A percentile compares a stretch with the other conserved stretches of the same genome.
These are phyloP conservation scores for Drosophila sp. DNA, from an alignment of 1,140 invertebrate genomes.

Conservation along the genomic window DNA sequence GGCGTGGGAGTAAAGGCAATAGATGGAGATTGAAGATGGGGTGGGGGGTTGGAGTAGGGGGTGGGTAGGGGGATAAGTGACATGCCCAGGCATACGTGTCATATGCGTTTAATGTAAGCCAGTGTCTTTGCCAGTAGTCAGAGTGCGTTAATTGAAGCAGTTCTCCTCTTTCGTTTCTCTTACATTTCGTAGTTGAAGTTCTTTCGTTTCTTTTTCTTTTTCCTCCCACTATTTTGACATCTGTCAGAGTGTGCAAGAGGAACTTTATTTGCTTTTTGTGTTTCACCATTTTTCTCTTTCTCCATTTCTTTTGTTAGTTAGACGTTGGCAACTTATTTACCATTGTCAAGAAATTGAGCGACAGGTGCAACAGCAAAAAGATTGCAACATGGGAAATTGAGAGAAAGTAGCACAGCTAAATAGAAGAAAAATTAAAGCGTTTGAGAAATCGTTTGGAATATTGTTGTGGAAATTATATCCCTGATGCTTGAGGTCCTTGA, in stretches of 20 bases:
- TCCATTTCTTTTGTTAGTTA: constrained; percentile 2
- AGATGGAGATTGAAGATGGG: not conserved
- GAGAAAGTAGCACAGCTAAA: not conserved
- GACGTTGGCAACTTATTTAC: constrained; percentile 56
- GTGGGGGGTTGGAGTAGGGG: not conserved
- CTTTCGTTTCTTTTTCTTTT: constrained; percentile 8
- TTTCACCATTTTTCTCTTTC: not conserved
- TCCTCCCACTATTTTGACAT: constrained; percentile 50
- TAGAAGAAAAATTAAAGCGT: not conserved
- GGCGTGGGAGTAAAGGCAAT: not conserved
- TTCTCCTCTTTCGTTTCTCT: constrained; percentile 20
- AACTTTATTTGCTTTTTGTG: constrained; percentile 51
- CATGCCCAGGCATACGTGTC: constrained; percentile 44
- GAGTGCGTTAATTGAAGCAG: constrained; percentile 65
- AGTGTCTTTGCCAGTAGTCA: constrained; percentile 24
- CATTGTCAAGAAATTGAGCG: constrained; percentile 37
- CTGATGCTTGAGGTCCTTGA: no score
- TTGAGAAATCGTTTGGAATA: not conserved
- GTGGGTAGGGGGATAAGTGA: constrained; percentile 18
- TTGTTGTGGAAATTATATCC: no score
- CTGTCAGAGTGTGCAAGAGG: constrained; percentile 46
- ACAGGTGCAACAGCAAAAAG: constrained; percentile 31
- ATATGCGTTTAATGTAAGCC: constrained; percentile 62
- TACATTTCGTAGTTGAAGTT: not conserved
- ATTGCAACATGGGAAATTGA: not conserved